Percentiles rank a stretch among this genome's conserved stretches.
phyloP scores from a whole-genome alignment of 2,888 invertebrate species.

The Ethmia dodecea region DNA sequence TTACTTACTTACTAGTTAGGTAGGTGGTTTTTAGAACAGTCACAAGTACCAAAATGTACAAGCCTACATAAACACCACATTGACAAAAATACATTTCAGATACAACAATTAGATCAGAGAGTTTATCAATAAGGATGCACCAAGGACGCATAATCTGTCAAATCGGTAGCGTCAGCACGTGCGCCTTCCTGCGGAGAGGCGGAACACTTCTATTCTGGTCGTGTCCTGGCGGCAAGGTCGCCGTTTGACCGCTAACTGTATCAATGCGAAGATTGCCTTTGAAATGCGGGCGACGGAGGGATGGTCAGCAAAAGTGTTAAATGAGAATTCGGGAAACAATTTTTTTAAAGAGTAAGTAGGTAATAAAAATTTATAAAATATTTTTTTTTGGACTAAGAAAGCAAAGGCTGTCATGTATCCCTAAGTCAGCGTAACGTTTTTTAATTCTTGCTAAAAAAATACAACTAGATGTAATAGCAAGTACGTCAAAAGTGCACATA shows the following conservation, averaged over 20 bases:
- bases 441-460: neutral
- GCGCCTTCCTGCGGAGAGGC: constrained; percentile 30
- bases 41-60: no score
- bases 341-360: neutral
- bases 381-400: no score
- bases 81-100: no score
- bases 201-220: constrained; percentile 57
- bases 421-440: neutral
- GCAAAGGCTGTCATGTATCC: no score
- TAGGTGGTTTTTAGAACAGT: no score
- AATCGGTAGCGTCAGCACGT: constrained; percentile 29
- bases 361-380: neutral
- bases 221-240: constrained; percentile 47
- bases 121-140: no score
- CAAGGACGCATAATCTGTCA: constrained; percentile 43
- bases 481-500: no score
- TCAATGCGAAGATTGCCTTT: constrained; percentile 65
- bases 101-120: no score
- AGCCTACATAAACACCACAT: no score
- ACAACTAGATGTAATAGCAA: no score
- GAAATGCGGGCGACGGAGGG: constrained; percentile 45
- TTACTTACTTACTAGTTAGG: no score
- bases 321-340: no score
- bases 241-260: constrained; percentile 44
- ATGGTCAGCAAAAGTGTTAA: constrained; percentile 33